These are phyloP conservation scores for Lymantria monacha DNA, from an alignment of 2,888 invertebrate species.

Conservation along the genomic window DNA sequence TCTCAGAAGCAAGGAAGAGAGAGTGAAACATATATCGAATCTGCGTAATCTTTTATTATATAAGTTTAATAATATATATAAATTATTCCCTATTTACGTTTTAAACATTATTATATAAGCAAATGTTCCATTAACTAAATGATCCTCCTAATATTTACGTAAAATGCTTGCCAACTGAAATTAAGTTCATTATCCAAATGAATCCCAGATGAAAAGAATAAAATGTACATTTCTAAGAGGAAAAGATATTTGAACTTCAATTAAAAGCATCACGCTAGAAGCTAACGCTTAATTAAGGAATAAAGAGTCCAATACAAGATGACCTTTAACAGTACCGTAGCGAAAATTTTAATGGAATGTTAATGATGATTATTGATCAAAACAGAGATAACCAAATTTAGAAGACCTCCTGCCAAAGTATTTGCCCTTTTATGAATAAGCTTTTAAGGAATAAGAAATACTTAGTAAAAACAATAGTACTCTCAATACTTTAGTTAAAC, in stretches of 20 bases:
- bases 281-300: conserved; percentile 32
- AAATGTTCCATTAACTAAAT: background rate
- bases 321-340: conserved; percentile 30
- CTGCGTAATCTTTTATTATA: too few relatives aligned
- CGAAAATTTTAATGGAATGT: conserved; percentile 11
- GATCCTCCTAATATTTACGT: background rate
- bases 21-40: too few relatives aligned
- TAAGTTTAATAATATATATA: too few relatives aligned
- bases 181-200: background rate
- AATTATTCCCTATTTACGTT: too few relatives aligned
- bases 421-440: too few relatives aligned
- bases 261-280: conserved; percentile 33
- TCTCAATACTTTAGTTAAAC: too few relatives aligned
- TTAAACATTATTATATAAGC: too few relatives aligned
- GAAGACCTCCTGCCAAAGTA: conserved; percentile 1
- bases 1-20: too few relatives aligned
- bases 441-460: too few relatives aligned
- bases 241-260: conserved; percentile 25
- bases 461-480: too few relatives aligned
- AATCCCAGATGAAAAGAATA: background rate
- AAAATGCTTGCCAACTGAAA: background rate
- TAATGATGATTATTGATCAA: background rate
- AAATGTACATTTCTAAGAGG: background rate
- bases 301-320: conserved; percentile 34
- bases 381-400: background rate